These are phyloP conservation scores for Danio tinwini DNA, from an alignment of 2,797 vertebrate genomes.

Conservation along the genomic window DNA sequence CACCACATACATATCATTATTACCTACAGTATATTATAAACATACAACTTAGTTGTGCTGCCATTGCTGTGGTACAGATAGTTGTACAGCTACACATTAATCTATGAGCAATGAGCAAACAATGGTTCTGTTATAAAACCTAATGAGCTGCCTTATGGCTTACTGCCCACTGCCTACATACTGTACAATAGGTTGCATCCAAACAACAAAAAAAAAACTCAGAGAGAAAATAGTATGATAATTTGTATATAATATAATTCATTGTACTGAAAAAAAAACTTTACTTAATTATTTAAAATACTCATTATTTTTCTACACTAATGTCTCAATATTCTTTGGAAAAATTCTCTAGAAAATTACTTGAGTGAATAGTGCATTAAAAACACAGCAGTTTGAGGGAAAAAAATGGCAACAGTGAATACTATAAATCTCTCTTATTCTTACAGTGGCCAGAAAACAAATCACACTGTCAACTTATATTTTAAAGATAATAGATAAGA, in stretches of 20 bases:
- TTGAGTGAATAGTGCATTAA: background rate
- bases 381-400: no score
- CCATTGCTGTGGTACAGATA: slow-evolving; percentile 1
- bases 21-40: background rate
- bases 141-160: background rate
- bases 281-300: no score
- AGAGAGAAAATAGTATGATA: background rate
- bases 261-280: no score
- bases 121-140: background rate
- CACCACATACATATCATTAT: slow-evolving; percentile 19
- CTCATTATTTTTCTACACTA: background rate
- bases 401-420: no score
- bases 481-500: background rate
- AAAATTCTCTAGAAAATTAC: background rate
- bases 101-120: background rate
- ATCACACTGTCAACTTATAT: background rate
- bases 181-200: background rate
- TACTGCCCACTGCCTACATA: background rate
- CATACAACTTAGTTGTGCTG: background rate
- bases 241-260: background rate
- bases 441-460: background rate
- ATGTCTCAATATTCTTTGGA: background rate
- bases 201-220: background rate
- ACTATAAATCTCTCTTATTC: background rate
- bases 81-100: background rate